Evolutionary conservation across 2,888 invertebrate genomes (phyloP).

Genomic region (Steinernema scapterisci): DNA sequence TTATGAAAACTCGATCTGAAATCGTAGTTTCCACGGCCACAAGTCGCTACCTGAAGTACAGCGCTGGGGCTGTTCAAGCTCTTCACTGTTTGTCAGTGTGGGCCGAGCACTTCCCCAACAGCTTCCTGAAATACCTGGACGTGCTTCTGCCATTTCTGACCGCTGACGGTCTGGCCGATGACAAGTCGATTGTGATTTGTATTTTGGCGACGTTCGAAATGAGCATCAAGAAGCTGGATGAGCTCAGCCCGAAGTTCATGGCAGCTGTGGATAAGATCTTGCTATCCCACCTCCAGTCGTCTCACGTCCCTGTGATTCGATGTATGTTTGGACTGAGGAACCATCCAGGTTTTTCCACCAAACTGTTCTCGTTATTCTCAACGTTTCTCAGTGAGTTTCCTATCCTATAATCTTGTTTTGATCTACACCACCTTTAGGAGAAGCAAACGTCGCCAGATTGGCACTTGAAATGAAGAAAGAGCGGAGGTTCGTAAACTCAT

Average conservation of each 20-base stretch:
- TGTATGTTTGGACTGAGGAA: not conserved
- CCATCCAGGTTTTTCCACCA: not conserved
- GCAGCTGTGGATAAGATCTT: not conserved
- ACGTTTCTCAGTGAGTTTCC: constrained; percentile 6
- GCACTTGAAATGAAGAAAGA: constrained; percentile 9
- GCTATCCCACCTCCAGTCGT: not conserved
- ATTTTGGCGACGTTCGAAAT: not conserved
- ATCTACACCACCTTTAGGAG: not conserved
- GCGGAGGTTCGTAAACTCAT: not conserved
- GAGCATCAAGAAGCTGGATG: not conserved
- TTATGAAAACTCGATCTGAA: not conserved
- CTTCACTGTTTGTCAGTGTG: not conserved
- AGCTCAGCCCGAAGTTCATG: not conserved
- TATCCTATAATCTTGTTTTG: not conserved
- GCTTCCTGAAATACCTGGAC: constrained; percentile 15
- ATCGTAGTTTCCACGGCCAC: not conserved
- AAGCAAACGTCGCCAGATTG: not conserved
- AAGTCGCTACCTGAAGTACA: not conserved
- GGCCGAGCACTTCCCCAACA: constrained; percentile 2
- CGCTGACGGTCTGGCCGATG: not conserved
- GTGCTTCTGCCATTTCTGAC: not conserved
- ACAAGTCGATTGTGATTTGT: not conserved
- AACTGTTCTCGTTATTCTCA: not conserved
- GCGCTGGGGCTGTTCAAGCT: not conserved
- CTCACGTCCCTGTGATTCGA: not conserved